Percentiles rank a stretch among this genome's conserved stretches.
Evolutionary conservation across 2,113 vertebrate genomes (phyloP).

Genomic region (Pomatorhinus ruficollis): DNA sequence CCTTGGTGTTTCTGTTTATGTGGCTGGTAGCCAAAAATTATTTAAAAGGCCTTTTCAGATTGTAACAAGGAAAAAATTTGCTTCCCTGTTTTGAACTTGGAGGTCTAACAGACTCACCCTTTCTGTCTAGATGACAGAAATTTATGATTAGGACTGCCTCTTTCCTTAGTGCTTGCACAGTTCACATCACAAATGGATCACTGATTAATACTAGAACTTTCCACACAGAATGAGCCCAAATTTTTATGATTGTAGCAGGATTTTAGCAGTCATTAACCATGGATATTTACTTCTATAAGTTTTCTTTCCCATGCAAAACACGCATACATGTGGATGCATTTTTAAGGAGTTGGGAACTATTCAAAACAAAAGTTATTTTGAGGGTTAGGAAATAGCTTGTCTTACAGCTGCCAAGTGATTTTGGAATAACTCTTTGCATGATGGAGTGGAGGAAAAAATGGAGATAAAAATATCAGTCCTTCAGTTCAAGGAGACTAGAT

Average conservation of each 20-base stretch:
- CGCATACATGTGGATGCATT: constrained; percentile 58
- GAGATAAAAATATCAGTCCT: constrained; percentile 56
- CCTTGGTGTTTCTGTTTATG: not conserved
- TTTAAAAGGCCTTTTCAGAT: constrained; percentile 28
- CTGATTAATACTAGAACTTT: not conserved
- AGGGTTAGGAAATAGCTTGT: constrained; percentile 80
- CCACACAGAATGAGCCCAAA: not conserved
- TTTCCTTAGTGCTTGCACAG: not conserved
- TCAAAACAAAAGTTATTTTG: constrained; percentile 81
- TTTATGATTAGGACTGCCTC: not conserved
- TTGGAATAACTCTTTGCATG: constrained; percentile 73
- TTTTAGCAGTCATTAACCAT: constrained; percentile 1
- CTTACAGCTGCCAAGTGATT: constrained; percentile 73
- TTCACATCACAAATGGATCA: not conserved
- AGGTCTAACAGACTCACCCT: not conserved
- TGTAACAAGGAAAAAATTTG: not conserved
- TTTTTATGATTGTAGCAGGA: not conserved
- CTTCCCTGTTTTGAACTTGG: not conserved
- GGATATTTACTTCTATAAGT: not conserved
- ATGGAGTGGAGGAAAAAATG: constrained; percentile 55
- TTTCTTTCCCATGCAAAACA: constrained; percentile 65
- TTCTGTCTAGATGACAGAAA: not conserved
- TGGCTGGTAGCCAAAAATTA: not conserved
- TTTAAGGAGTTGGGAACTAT: constrained; percentile 75
- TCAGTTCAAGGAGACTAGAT: constrained; percentile 54